These are phyloP conservation scores for Hololepta plana DNA, from an alignment of 2,888 invertebrate species.

Conservation along the genomic window DNA sequence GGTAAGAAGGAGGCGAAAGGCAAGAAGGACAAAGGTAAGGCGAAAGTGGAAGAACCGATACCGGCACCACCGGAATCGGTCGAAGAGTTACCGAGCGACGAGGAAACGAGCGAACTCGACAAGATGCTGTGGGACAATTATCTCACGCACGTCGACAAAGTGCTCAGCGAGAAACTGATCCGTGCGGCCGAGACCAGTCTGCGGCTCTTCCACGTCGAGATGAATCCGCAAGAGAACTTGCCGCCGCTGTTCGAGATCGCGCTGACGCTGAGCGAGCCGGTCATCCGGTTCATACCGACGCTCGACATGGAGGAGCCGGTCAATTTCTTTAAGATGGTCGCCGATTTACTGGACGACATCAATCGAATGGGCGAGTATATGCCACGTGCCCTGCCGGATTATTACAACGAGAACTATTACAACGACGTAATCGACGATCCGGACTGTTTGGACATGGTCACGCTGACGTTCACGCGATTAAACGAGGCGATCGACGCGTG, in stretches of 20 bases:
- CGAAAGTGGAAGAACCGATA: constrained; percentile 7
- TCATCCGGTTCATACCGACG: constrained; percentile 56
- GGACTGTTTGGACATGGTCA: constrained; percentile 37
- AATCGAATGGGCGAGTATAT: constrained; percentile 56
- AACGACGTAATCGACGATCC: constrained; percentile 38
- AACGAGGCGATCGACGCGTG: constrained; percentile 23
- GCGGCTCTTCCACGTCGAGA: constrained; percentile 39
- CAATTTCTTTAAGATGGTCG: constrained; percentile 37
- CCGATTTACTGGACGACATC: constrained; percentile 56
- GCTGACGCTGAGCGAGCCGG: constrained; percentile 53
- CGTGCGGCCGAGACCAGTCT: constrained; percentile 36
- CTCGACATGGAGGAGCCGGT: constrained; percentile 44
- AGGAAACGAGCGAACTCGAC: constrained; percentile 18
- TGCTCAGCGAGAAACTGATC: constrained; percentile 37
- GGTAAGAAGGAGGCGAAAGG: constrained; percentile 7
- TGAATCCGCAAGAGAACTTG: constrained; percentile 32
- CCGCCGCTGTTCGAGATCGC: constrained; percentile 63
- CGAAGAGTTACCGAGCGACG: constrained; percentile 14
- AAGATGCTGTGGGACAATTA: constrained; percentile 37
- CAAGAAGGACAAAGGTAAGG: constrained; percentile 9
- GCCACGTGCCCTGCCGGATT: constrained; percentile 34
- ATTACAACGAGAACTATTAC: constrained; percentile 11
- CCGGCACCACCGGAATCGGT: constrained; percentile 9
- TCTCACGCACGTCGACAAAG: constrained; percentile 42
- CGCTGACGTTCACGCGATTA: constrained; percentile 31